Base-by-base conservation (phyloP, 2,113 vertebrate species). In the Hiodon tergisus region DNA sequence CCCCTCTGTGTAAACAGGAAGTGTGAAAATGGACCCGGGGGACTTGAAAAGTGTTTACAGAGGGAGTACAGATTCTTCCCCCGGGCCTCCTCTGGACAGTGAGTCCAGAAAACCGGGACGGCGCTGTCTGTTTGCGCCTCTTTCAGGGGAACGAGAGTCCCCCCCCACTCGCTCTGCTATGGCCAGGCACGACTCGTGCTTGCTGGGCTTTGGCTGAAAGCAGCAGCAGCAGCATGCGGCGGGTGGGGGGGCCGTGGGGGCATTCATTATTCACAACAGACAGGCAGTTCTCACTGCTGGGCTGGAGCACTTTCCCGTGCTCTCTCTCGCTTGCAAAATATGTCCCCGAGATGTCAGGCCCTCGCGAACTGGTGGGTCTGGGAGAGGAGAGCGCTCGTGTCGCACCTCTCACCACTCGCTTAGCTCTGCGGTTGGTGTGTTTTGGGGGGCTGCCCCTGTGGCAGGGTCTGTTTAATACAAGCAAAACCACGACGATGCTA, bases 1-100 rank as follows among this genome's bases (percentile, higher is more conserved):
- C 77, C 76, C 58, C 59, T n/a, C 13, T 57, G 14, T 73, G 71
- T 82, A 85, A 85, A 87, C 90, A 91, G 90, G 87, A 91, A 89
- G 79, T 80, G 63, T 70, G 68, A 65, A 71, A 81, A 65, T 75
- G 74, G 79, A 75, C 87, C 82, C 78, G 11, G 80, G 85, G 82
- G 87, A 31, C 31, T 31, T 31, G 31, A 85, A 77, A 78, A 76
- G 5, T 83, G 79, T 83, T 85, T 76, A 76, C 77, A 87, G 80
- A 13, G 76, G 84, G 76, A 86, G 83, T 85, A 80, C 77, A 84
- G 76, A 83, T 86, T 83, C 71, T 74, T 72, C 79, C 79, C 50
- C 62, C 6, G 53, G 81, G 9, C 31, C n/a, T 47, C 31, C 31
- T 31, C 31, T 31, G 31, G 31, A 31, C 31, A 31, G 31, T 31